Percentiles rank a stretch among this genome's conserved stretches.
These are phyloP conservation scores for Pogonomyrmex californicus DNA, from an alignment of 1,140 invertebrate species.

Conservation along the genomic window DNA sequence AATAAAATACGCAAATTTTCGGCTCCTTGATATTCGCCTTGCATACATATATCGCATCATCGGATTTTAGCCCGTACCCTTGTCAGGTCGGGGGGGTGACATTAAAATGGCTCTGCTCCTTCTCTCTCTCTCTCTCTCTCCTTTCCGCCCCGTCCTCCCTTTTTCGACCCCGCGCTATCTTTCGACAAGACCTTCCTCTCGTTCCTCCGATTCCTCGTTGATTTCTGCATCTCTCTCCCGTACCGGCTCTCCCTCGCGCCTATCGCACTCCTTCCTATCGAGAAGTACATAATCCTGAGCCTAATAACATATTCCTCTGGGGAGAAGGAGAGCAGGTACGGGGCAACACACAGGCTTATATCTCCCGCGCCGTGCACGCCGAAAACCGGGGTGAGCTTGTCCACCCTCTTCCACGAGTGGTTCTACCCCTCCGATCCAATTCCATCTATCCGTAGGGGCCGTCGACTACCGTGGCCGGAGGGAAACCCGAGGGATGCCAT, in stretches of 20 bases:
- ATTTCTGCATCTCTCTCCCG: slow-evolving; percentile 52
- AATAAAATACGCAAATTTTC: not conserved
- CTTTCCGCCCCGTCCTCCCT: not conserved
- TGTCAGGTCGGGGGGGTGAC: not conserved
- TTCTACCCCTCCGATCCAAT: slow-evolving; percentile 81
- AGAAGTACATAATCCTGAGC: slow-evolving; percentile 82
- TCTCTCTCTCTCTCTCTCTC: not conserved
- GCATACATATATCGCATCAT: slow-evolving; percentile 29
- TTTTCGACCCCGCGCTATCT: slow-evolving; percentile 38
- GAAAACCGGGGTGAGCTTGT: slow-evolving; percentile 55
- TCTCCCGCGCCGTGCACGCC: slow-evolving; percentile 19
- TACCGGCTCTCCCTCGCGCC: slow-evolving; percentile 4
- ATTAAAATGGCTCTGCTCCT: slow-evolving; percentile 46
- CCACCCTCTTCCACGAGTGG: slow-evolving; percentile 73
- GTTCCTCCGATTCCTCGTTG: slow-evolving; percentile 48
- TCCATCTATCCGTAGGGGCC: slow-evolving; percentile 77
- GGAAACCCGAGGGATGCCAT: slow-evolving; percentile 57
- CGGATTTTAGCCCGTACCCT: slow-evolving; percentile 36
- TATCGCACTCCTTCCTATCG: slow-evolving; percentile 58
- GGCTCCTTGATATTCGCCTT: slow-evolving; percentile 2
- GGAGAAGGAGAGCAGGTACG: slow-evolving; percentile 71
- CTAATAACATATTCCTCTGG: slow-evolving; percentile 84
- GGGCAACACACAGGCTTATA: slow-evolving; percentile 62
- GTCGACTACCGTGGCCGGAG: slow-evolving; percentile 57
- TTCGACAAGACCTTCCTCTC: slow-evolving; percentile 51